Base-by-base conservation (phyloP, 2,113 vertebrate genomes). In the Chlorodrepanis virens region DNA sequence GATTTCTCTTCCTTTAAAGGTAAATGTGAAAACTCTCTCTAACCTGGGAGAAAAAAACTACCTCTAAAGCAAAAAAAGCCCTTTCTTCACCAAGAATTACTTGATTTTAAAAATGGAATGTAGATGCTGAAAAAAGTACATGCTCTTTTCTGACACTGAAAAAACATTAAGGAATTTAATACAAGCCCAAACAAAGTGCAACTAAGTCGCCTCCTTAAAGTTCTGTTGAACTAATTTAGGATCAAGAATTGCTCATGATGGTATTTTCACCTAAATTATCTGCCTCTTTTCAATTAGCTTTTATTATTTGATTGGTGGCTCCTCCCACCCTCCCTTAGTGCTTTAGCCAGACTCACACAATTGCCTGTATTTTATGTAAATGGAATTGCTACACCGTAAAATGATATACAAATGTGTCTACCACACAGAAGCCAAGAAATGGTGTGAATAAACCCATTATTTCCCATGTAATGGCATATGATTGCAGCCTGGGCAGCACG, bases 341-440 rank as follows among this genome's bases (percentile, higher is more conserved):
- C 94, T 86, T 69, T 89, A 68, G 65, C 7, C 37, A 25, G 52
- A 44, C 78, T 95, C 79, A 83, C 67, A 76, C 94, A 90, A 93
- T 92, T 97, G 95, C 90, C 86, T 83, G 40, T 75, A 91, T 96
- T 94, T 96, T 95, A 96, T 92, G 80, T 96, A 97, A 98, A 98
- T 98, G 82, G 81, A 75, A 97, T 90, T 97, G 83, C 83, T 93
- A 95, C 92, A 93, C 92, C 54, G 27, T 94, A 94, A 98, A 98
- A 97, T 92, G 14, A 96, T 92, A 97, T 54, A 97, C 97, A 97
- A 96, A 98, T 97, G 97, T 93, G 95, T 79, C 93, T 95, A 69
- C 69, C 82, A 95, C 94, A 74, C 78, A 83, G 74, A 95, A 82
- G 79, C 72, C 74, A 87, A 54, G 74, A 92, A 95, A 79, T 53